Evolutionary conservation across 2,113 vertebrate genomes (phyloP).

Genomic region (Alaudala cheleensis): DNA sequence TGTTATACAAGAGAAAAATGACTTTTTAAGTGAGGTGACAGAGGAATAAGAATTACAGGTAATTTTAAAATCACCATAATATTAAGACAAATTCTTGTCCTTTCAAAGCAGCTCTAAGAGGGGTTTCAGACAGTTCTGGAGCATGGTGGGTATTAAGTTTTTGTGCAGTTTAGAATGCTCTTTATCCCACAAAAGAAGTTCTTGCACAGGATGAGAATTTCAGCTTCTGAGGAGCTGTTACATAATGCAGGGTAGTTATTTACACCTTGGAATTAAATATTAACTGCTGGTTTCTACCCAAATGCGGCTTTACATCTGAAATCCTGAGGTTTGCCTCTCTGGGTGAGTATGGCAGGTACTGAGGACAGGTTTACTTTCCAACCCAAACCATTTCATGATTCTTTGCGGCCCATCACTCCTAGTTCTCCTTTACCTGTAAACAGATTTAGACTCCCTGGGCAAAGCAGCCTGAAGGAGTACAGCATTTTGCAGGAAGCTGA

Average conservation of each 20-base stretch:
- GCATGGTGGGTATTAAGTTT: background rate
- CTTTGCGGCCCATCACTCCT: rapidly evolving
- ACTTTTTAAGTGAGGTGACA: background rate
- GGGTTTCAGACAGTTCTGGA: background rate
- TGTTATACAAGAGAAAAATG: background rate
- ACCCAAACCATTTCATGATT: background rate
- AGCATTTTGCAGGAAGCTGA: background rate
- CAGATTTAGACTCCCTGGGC: background rate
- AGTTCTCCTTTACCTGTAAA: background rate
- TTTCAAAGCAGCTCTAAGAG: background rate
- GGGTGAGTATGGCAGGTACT: background rate
- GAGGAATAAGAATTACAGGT: rapidly evolving
- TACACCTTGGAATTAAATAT: background rate
- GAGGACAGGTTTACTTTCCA: background rate
- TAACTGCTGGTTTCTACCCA: background rate
- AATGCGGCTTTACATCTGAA: background rate
- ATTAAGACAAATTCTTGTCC: background rate
- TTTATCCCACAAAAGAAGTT: background rate
- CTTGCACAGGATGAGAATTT: background rate
- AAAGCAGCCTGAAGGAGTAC: background rate
- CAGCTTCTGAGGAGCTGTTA: background rate
- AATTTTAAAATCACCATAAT: background rate
- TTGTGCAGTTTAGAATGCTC: background rate
- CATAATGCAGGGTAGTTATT: background rate
- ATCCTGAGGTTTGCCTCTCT: background rate